A percentile compares a stretch with the other conserved stretches of the same genome.
phyloP scores from a whole-genome alignment of 1,140 invertebrate genomes.

The Notospermus geniculatus region DNA sequence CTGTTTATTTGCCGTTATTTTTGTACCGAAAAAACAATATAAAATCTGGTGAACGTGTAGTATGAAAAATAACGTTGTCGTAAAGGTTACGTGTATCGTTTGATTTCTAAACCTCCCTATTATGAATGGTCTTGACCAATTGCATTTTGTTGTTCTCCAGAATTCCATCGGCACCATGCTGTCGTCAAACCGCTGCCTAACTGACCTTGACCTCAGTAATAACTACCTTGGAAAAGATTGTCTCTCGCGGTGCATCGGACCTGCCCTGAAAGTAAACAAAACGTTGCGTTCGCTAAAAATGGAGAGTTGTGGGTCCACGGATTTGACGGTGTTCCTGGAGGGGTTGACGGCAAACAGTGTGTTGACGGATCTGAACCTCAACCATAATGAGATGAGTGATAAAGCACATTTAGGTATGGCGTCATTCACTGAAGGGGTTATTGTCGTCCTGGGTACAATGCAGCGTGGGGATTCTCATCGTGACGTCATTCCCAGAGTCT shows the following conservation, averaged over 20 bases:
- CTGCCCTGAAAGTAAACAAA: constrained; percentile 35
- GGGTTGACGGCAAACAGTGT: constrained; percentile 33
- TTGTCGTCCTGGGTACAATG: no score
- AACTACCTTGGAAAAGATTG: constrained; percentile 46
- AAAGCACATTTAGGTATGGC: constrained; percentile 26
- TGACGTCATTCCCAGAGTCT: no score
- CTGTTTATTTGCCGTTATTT: no score
- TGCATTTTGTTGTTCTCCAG: constrained; percentile 21
- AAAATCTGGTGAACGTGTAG: no score
- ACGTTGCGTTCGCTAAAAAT: constrained; percentile 32
- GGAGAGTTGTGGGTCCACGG: constrained; percentile 34
- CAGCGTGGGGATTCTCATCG: no score
- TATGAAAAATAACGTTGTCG: no score
- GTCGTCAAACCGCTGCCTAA: constrained; percentile 28
- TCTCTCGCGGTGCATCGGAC: constrained; percentile 41
- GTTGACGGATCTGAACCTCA: constrained; percentile 35
- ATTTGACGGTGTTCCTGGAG: constrained; percentile 32
- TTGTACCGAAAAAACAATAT: no score
- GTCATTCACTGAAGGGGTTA: no score
- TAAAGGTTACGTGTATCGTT: no score
- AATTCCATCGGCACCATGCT: constrained; percentile 37
- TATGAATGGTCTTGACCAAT: background rate
- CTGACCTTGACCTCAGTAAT: constrained; percentile 40
- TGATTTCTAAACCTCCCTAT: background rate
- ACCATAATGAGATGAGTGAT: constrained; percentile 36